Percentiles rank a stretch among this genome's conserved stretches.
These are phyloP conservation scores for Myripristis murdjan DNA, from an alignment of 2,797 vertebrate species.

Conservation along the genomic window DNA sequence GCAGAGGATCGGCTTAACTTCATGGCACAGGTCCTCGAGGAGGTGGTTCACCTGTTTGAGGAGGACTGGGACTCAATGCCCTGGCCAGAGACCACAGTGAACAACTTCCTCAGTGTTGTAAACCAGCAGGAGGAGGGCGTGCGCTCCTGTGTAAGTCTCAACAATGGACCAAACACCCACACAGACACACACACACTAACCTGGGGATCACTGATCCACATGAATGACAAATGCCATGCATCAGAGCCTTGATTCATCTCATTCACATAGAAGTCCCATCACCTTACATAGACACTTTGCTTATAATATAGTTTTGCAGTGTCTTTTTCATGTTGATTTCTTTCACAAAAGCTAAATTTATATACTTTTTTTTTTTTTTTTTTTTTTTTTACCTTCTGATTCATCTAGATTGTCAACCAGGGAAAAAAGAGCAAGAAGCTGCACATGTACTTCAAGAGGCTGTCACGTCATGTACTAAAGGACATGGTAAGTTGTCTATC, in stretches of 20 bases:
- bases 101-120: slow-evolving; percentile 64
- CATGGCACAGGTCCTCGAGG: slow-evolving; percentile 63
- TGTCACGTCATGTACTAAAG: slow-evolving; percentile 48
- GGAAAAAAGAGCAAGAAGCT: slow-evolving; percentile 69
- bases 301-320: too few relatives aligned
- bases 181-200: too few relatives aligned
- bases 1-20: slow-evolving; percentile 60
- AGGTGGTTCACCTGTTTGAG: slow-evolving; percentile 60
- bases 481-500: slow-evolving; percentile 48
- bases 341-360: too few relatives aligned
- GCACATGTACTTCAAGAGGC: slow-evolving; percentile 68
- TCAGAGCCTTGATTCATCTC: too few relatives aligned
- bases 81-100: slow-evolving; percentile 62
- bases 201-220: too few relatives aligned
- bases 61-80: slow-evolving; percentile 52
- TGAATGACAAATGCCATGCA: too few relatives aligned
- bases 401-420: slow-evolving; percentile 39
- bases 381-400: background rate
- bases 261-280: too few relatives aligned
- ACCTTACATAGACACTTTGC: too few relatives aligned
- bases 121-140: slow-evolving; percentile 60
- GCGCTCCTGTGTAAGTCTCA: slow-evolving; percentile 70
- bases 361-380: too few relatives aligned
- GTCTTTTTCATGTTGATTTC: too few relatives aligned
- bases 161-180: too few relatives aligned